Evolutionary conservation across 2,888 invertebrate genomes (phyloP).

Genomic region (Caenorhabditis sulstoni): DNA sequence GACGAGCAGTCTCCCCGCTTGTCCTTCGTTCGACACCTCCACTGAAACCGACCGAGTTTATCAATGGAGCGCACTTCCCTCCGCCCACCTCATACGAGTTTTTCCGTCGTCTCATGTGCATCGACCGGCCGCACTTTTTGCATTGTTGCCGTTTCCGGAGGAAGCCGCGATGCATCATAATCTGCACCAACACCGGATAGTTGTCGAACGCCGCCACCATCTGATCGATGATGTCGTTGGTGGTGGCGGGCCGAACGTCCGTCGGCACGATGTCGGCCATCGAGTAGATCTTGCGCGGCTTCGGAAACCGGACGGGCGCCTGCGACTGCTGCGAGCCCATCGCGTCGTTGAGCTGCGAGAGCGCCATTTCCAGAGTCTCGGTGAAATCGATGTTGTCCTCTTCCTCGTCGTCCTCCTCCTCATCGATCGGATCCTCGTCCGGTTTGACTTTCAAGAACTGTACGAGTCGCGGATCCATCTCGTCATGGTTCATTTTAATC

Average conservation of each 20-base stretch:
- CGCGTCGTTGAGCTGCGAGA: constrained; percentile 16
- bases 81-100: constrained; percentile 27
- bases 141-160: constrained; percentile 27
- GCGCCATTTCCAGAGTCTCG: constrained; percentile 9
- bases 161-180: constrained; percentile 41
- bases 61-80: neutral
- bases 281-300: constrained; percentile 13
- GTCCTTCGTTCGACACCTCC: constrained; percentile 37
- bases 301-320: constrained; percentile 10
- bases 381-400: constrained; percentile 27
- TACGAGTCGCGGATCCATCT: no score
- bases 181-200: constrained; percentile 26
- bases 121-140: constrained; percentile 27
- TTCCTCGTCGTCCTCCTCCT: neutral
- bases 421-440: neutral
- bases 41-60: constrained; percentile 17
- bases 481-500: neutral
- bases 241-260: constrained; percentile 16
- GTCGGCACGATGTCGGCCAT: constrained; percentile 13
- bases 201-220: constrained; percentile 12
- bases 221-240: constrained; percentile 21
- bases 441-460: no score
- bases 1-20: constrained; percentile 43
- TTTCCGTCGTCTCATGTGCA: constrained; percentile 48
- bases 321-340: neutral